Evolutionary conservation across 2,888 invertebrate species (phyloP), one percentile per base, ranked within the genome.

Genomic region (Odontomyia ornata): DNA sequence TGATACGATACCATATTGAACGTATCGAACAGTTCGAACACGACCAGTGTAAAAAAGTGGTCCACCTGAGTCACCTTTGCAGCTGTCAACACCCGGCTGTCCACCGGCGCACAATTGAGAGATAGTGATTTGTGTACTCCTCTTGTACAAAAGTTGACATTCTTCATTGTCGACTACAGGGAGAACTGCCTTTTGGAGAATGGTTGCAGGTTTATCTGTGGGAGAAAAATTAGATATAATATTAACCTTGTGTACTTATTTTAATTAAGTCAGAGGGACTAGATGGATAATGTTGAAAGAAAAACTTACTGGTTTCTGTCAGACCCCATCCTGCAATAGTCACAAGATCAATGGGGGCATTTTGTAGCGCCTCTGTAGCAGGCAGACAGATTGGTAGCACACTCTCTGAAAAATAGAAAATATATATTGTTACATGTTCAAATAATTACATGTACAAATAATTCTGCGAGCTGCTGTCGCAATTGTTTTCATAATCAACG

Each of bases 291-390:
- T 30, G 23, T 30, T 30, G 4, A 67, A 36, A 67, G 4, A 67
- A 30, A 2, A 57, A 76, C 67, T 76, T 79, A 79, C 79, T 25
- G n/a, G 82, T 81, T 79, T 90, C 90, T 0, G 89, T 89, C 23
- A 87, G 84, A 15, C 91, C 91, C 90, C 91, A 91, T 0, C 91
- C 91, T 0, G 90, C 88, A 1, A 89, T 89, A 0, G 84, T 81
- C 0, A 86, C 87, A 79, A 84, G 81, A 57, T 81, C 47, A 0
- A 85, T 86, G 1, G 82, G 83, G 67, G 86, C 78, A 4, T 82
- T 78, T 82, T 86, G 84, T 0, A 89, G 79, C 0, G 83, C 81
- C 0, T 80, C 46, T 0, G 83, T 85, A 3, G 83, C 82, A 4
- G 90, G 90, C 75, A 90, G 79, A 79, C 90, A 90, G 76, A 90